Conservation (phyloP, 2,797 vertebrate genomes). For the Bufotes viridis region DNA sequence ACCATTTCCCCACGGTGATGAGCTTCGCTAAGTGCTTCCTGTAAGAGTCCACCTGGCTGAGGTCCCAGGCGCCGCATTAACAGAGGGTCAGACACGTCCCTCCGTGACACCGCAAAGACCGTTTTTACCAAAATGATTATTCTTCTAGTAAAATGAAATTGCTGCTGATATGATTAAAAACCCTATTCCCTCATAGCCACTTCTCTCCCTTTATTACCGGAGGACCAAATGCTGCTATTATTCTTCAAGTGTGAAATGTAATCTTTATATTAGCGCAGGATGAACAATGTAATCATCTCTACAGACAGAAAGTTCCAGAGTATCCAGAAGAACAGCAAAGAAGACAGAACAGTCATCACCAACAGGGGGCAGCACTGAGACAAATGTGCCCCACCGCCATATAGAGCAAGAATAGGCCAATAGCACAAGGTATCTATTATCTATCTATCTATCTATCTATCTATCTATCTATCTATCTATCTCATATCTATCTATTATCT, state of each 20-base stretch:
- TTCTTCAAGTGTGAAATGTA: background rate
- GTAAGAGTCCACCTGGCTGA: conserved; percentile 56
- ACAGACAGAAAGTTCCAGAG: background rate
- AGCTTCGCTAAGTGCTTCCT: conserved; percentile 60
- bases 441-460: too few species aligned
- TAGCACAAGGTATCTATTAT: too few species aligned
- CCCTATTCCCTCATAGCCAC: conserved; percentile 48
- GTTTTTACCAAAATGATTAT: conserved; percentile 64
- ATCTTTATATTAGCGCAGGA: background rate
- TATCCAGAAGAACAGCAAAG: background rate
- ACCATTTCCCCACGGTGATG: conserved; percentile 45
- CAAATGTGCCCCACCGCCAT: background rate
- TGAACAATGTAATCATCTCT: background rate
- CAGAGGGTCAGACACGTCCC: conserved; percentile 64
- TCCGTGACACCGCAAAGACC: conserved; percentile 58
- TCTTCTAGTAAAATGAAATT: conserved; percentile 50
- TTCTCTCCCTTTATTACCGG: conserved; percentile 16
- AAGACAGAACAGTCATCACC: background rate
- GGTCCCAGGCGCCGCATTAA: conserved; percentile 58
- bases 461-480: too few species aligned
- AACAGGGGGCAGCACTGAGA: background rate
- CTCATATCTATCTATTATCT: too few species aligned
- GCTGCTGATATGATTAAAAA: conserved; percentile 53
- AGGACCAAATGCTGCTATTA: background rate
- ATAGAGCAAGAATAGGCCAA: background rate